phyloP scores from a whole-genome alignment of 2,888 invertebrate species.

The Nyleta sp. region DNA sequence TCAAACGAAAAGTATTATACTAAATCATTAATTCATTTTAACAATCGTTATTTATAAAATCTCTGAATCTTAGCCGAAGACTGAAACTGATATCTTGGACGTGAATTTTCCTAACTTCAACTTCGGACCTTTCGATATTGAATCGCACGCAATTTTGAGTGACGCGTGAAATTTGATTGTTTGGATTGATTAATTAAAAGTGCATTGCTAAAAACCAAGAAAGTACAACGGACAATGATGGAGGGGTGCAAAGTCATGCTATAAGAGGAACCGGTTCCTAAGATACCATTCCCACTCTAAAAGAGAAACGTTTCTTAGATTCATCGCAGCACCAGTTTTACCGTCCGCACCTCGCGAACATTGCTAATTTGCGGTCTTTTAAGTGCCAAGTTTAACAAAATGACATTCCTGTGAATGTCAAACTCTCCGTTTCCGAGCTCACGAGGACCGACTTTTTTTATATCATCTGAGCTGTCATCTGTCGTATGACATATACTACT shows the following conservation, averaged over 20 bases:
- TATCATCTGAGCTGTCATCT: constrained; percentile 6
- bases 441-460: constrained; percentile 1
- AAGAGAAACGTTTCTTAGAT: constrained; percentile 68
- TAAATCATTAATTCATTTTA: too few relatives aligned
- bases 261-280: constrained; percentile 68
- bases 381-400: constrained; percentile 52
- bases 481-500: background rate
- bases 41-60: too few relatives aligned
- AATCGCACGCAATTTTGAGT: constrained; percentile 1
- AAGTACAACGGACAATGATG: constrained; percentile 56
- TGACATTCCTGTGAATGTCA: constrained; percentile 45
- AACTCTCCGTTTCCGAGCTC: background rate
- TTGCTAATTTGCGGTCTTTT: constrained; percentile 51
- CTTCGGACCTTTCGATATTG: too few relatives aligned
- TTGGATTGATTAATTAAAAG: constrained; percentile 49
- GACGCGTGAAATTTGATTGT: constrained; percentile 20
- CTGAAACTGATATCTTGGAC: too few relatives aligned
- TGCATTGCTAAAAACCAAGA: constrained; percentile 59
- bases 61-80: too few relatives aligned
- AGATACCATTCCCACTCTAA: constrained; percentile 65
- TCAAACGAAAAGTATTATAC: too few relatives aligned
- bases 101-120: too few relatives aligned
- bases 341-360: constrained; percentile 49
- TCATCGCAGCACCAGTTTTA: constrained; percentile 63
- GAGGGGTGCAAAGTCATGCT: constrained; percentile 62